Base-by-base conservation (phyloP, 2,797 vertebrate genomes). In the Phalloptychus januarius region DNA sequence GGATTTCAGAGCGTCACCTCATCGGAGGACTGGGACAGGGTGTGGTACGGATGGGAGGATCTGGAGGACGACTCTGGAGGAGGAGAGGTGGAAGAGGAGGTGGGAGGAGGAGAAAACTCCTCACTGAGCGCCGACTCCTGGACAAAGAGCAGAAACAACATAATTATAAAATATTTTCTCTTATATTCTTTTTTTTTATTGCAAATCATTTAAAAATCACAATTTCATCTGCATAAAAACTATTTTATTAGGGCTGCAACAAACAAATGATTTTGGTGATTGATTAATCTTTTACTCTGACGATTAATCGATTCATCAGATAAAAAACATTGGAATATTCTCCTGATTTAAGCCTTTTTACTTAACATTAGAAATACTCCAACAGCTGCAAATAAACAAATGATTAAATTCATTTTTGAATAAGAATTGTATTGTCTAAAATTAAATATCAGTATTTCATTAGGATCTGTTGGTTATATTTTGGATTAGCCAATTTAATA, bases 121-220 rank as follows among this genome's bases (percentile, higher is more conserved):
- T 97, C 96, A 1, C 97, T 97, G 85, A 97, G 91, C 7, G 95
- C 94, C 0, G 97, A 98, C 90, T 97, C 97, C 97, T 97, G 89
- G 5, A 72, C 71, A 67, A 28, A 42, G 12, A 79, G 16, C 38
- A 74, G 48, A 73, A 44, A 69, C 40, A 28, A 42, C 23, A 23
- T 25, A 1, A 12, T 42, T 11, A 42, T 69, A 8, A 42, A 5
- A 65, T 2, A 63, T 20, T n/a, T 31, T 20, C 15, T 58, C 31
- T 36, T n/a, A 28, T 56, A 56, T 58, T 58, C 11, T 52, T 20
- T 23, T 5, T 36, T 38, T 33, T 61, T 6, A 61, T 8, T 18
- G 58, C 0, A 61, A 16, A 7, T 33, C n/a, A 3, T 58, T 58
- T 58, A 16, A 15, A 58, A 58, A 50, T 50, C 48, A 23, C 52